Evolutionary conservation across 2,797 vertebrate species (phyloP).

Genomic region (Myotis vivesi): DNA sequence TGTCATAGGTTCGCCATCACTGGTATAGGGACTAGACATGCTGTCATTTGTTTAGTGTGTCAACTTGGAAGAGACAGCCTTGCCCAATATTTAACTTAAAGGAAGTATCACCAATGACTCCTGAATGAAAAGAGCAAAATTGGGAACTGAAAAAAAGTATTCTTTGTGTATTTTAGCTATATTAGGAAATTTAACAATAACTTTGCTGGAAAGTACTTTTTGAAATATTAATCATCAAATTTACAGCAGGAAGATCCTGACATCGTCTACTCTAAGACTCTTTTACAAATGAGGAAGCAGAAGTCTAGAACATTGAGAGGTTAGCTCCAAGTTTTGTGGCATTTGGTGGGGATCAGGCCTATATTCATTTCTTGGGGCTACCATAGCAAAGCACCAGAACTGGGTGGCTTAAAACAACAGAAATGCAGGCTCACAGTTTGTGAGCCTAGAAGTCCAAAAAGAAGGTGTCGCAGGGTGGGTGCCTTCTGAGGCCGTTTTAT

Average conservation of each 20-base stretch:
- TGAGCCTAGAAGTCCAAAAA: not conserved
- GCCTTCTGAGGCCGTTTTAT: not conserved
- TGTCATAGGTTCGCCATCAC: too few relatives aligned
- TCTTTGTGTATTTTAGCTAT: slow-evolving; percentile 31
- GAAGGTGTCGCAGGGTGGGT: not conserved
- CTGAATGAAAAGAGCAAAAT: slow-evolving; percentile 67
- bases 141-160: slow-evolving; percentile 59
- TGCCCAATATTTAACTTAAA: slow-evolving; percentile 65
- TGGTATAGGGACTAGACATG: slow-evolving; percentile 51
- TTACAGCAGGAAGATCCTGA: slow-evolving; percentile 43
- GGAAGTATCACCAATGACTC: slow-evolving; percentile 68
- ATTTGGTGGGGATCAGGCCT: not conserved
- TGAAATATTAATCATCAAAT: slow-evolving; percentile 64
- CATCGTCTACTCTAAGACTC: slow-evolving; percentile 31
- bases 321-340: not conserved
- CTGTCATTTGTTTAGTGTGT: slow-evolving; percentile 58
- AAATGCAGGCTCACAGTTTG: not conserved
- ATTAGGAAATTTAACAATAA: slow-evolving; percentile 60
- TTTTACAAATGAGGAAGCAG: slow-evolving; percentile 55
- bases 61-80: slow-evolving; percentile 68
- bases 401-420: not conserved
- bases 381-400: not conserved
- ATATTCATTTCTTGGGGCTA: not conserved
- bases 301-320: not conserved
- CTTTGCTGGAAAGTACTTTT: slow-evolving; percentile 57